Evolutionary conservation across 2,888 invertebrate genomes (phyloP), one percentile per base, ranked within the genome.

Genomic region (Erebia epiphron): DNA sequence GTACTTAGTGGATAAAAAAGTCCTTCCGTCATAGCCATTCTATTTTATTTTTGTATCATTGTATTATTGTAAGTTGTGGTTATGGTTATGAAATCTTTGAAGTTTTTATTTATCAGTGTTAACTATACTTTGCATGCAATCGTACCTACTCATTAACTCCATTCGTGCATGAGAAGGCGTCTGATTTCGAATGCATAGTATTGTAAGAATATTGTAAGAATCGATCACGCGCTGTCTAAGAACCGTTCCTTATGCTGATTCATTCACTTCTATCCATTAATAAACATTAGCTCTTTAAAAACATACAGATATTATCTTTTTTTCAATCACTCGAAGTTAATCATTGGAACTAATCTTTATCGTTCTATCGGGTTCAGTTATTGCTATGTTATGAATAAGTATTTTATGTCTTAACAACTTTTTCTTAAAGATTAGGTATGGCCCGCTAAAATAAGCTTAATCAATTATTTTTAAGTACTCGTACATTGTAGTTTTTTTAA

Each of bases 151-250:
- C 14, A 14, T 13, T 21, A 13, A 2, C 26, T 26, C 11, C 11
- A 7, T 41, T 21, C 62, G 49, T 62, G 62, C 62, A 21, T 62
- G 62, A 62, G 62, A 21, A 49, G 14, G 14, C 60, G 83, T 81
- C 80, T 82, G 83, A 88, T 90, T 90, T 86, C 86, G 82, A 87
- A 79, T 80, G 80, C 79, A 75, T 79, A 74, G 18, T 54, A 62
- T 35, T 62, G 52, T 62, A 26, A 68, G 84, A 82, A 83, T 84
- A 62, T 35, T 62, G 52, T 62, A 26, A 68, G 84, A 82, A 83
- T 84, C 82, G 81, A 85, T 85, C 82, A 83, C 79, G 82, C 79
- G 82, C 80, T 81, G 82, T 82, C 86, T 83, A 82, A 71, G 78
- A 78, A 78, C 75, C 76, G 79, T 79, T 78, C 77, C 69, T 82